Base-by-base conservation (phyloP, 2,113 vertebrate species). In the Semicossyphus pulcher region DNA sequence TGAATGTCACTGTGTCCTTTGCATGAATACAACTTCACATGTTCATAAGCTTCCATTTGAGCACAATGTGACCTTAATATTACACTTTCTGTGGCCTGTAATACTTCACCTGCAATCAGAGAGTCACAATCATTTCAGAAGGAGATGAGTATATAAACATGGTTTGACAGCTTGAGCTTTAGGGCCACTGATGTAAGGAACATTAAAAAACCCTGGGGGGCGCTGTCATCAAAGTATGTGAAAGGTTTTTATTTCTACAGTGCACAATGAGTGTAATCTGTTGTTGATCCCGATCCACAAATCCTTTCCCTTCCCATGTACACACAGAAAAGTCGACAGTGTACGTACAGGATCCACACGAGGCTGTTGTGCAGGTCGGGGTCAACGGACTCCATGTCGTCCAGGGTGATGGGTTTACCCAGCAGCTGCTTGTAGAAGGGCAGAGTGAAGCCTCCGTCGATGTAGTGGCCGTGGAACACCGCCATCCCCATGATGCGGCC, bases 401-500 rank as follows among this genome's bases (percentile, higher is more conserved):
- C 98, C 93, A 99, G 90, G 72, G 97, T 99, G 91, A 99, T 99
- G 74, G 97, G 95, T 90, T 99, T 99, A 44, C 98, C 98, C 51
- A 99, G 95, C 93, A 99, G 87, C 93, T 99, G 97, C 79, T 99
- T 99, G 76, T 99, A 99, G 92, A 99, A 99, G 62, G 98, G 98
- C 45, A 99, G 83, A 0, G 98, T 99, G 83, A 99, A 99, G 81
- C 97, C 97, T 0, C 98, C 98, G 3, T 99, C 97, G 0, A 99
- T 99, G 86, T 99, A 99, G 94, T 99, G 98, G 61, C 98, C 97
- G 0, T 99, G 98, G 88, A 99, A 99, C 80, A 99, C 98, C 1
- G 97, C 97, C 98, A 99, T 98, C 16, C 98, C 98, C 98, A 99
- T 99, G 83, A 99, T 99, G 45, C 97, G 93, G 4, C 98, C 98